Conservation (phyloP, 2,888 invertebrate genomes). For the Hylaea fasciaria region DNA sequence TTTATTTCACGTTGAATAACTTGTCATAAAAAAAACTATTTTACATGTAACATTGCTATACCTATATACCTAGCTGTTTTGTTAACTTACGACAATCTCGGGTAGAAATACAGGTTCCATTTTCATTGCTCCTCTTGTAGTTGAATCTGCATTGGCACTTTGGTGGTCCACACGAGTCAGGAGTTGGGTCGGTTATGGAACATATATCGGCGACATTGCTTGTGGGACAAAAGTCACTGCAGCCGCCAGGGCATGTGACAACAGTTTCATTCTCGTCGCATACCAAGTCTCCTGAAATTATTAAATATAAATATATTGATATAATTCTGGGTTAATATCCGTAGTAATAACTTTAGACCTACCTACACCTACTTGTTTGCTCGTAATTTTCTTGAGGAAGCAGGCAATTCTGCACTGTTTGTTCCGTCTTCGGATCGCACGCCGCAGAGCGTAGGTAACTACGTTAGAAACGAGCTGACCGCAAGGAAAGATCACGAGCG, state of each 20-base stretch:
- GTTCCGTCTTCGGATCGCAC: no score
- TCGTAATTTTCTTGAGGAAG: no score
- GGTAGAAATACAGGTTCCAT: conserved; percentile 52
- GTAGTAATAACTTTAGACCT: no score
- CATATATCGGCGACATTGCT: conserved; percentile 32
- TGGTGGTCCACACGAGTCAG: conserved; percentile 28
- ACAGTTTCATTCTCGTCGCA: conserved; percentile 30
- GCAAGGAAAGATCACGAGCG: no score
- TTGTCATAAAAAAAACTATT: conserved; percentile 13
- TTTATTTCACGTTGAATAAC: no score
- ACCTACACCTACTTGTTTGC: no score
- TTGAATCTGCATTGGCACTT: conserved; percentile 53
- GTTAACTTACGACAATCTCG: conserved; percentile 53
- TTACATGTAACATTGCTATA: no score
- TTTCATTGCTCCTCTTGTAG: conserved; percentile 38
- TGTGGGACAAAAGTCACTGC: conserved; percentile 32
- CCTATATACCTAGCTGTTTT: no score
- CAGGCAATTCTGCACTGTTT: no score
- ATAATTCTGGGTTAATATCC: not conserved
- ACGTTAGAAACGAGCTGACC: no score
- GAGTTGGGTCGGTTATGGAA: conserved; percentile 18
- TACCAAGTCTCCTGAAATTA: conserved; percentile 31
- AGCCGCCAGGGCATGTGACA: conserved; percentile 16
- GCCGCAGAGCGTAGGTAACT: no score
- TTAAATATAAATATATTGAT: not conserved